These are phyloP conservation scores for Pheosia gnoma DNA, from an alignment of 2,888 invertebrate species.

Conservation along the genomic window DNA sequence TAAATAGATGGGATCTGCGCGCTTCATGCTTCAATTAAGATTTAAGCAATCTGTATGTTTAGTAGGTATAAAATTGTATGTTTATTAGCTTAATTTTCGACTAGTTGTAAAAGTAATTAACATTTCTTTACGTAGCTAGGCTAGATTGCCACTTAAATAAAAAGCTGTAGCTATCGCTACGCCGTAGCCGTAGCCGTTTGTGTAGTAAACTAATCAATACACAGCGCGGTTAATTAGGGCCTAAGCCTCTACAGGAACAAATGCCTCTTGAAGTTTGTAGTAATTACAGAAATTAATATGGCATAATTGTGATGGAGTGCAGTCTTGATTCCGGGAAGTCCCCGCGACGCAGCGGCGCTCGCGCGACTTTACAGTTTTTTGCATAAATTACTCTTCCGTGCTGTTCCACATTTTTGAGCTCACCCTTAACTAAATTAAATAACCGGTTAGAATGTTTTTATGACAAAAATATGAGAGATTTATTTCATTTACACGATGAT, in stretches of 20 bases:
- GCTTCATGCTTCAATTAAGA: not conserved
- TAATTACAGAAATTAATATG: not conserved
- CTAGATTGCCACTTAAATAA: no score
- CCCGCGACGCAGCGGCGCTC: not conserved
- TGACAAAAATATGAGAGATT: not conserved
- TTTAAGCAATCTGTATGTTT: not conserved
- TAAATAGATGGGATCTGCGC: not conserved
- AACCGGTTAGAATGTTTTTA: conserved; percentile 17
- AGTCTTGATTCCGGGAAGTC: not conserved
- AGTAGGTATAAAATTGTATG: no score
- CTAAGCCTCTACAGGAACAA: not conserved
- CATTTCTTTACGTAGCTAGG: no score
- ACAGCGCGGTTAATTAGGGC: no score
- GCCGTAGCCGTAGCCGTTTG: no score
- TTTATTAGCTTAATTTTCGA: not conserved
- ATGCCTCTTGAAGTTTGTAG: not conserved
- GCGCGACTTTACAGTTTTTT: conserved; percentile 9
- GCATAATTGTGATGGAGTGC: not conserved
- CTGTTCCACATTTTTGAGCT: conserved; percentile 8
- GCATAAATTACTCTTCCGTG: conserved; percentile 16
- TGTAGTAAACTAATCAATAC: no score
- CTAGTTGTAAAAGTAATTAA: not conserved
- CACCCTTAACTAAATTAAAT: conserved; percentile 19
- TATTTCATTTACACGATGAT: no score
- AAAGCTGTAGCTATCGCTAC: no score